A percentile compares a stretch with the other conserved stretches of the same genome.
These are phyloP conservation scores for Catostylus mosaicus DNA, from an alignment of 30 jellyfish, hydroid and myxozoan species.

Conservation along the genomic window DNA sequence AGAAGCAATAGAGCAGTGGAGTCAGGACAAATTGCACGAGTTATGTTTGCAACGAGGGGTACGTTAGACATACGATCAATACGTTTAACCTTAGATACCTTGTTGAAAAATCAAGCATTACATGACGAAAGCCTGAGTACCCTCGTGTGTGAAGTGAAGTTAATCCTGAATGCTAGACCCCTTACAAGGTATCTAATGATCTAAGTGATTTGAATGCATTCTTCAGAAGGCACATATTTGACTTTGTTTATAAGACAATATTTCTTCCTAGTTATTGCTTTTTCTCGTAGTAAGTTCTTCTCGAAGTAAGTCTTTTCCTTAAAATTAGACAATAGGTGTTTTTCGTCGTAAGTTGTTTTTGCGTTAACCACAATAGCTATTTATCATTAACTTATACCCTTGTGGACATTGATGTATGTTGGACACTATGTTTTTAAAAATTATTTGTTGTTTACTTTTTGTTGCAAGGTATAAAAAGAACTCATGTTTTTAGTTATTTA, in stretches of 20 bases:
- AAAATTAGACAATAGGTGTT: neutral
- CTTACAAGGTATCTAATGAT: too few species aligned
- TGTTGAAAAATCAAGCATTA: neutral
- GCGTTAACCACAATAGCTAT: neutral
- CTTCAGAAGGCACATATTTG: too few species aligned
- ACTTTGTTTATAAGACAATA: too few species aligned
- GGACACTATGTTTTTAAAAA: too few species aligned
- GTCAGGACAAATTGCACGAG: constrained; percentile 16
- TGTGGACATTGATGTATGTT: neutral
- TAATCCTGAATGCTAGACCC: constrained; percentile 21
- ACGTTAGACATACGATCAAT: constrained; percentile 5
- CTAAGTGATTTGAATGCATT: too few species aligned
- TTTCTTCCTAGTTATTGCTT: neutral
- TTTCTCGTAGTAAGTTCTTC: neutral
- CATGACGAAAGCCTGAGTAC: too few species aligned
- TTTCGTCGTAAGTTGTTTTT: neutral
- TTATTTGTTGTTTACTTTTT: too few species aligned
- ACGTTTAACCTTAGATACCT: too few species aligned
- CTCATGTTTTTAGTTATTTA: too few species aligned
- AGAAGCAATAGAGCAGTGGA: constrained; percentile 15
- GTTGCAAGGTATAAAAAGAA: too few species aligned
- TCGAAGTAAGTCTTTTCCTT: too few species aligned
- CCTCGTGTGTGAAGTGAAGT: too few species aligned
- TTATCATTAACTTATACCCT: neutral
- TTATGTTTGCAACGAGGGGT: constrained; percentile 7